These are phyloP conservation scores for Hypsopygia costalis DNA, from an alignment of 2,888 invertebrate species.

Conservation along the genomic window DNA sequence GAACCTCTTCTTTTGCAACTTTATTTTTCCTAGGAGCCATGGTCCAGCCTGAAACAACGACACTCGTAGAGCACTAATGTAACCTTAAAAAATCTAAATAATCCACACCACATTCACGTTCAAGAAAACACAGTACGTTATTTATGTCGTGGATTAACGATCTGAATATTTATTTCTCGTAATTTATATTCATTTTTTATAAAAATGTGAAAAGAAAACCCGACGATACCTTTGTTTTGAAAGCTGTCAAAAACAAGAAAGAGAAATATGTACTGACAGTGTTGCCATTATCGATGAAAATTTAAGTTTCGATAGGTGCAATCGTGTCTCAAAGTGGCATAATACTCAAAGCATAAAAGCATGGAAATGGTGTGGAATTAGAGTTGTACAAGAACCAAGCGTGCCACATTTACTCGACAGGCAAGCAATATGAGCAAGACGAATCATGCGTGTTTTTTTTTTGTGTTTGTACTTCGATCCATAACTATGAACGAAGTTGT, in stretches of 20 bases:
- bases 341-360: too few species aligned
- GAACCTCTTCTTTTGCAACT: conserved; percentile 97
- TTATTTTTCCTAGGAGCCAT: conserved; percentile 99
- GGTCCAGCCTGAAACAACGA: conserved; percentile 71
- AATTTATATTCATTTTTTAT: conserved; percentile 35
- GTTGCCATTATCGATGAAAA: too few species aligned
- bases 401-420: too few species aligned
- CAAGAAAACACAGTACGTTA: conserved; percentile 16
- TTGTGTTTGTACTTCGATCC: too few species aligned
- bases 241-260: conserved; percentile 77
- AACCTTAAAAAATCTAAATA: conserved; percentile 62
- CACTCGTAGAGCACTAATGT: conserved; percentile 60
- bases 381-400: too few species aligned
- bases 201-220: conserved; percentile 34
- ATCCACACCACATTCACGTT: conserved; percentile 40
- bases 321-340: too few species aligned
- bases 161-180: conserved; percentile 36
- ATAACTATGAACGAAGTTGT: too few species aligned
- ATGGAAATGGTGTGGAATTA: too few species aligned
- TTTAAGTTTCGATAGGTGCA: too few species aligned
- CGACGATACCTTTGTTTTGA: conserved; percentile 66
- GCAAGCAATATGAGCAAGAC: too few species aligned
- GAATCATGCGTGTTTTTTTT: too few species aligned
- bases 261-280: too few species aligned
- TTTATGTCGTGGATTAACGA: conserved; percentile 17